Base-by-base conservation (phyloP, 2,797 vertebrate species). In the Falco berigora region DNA sequence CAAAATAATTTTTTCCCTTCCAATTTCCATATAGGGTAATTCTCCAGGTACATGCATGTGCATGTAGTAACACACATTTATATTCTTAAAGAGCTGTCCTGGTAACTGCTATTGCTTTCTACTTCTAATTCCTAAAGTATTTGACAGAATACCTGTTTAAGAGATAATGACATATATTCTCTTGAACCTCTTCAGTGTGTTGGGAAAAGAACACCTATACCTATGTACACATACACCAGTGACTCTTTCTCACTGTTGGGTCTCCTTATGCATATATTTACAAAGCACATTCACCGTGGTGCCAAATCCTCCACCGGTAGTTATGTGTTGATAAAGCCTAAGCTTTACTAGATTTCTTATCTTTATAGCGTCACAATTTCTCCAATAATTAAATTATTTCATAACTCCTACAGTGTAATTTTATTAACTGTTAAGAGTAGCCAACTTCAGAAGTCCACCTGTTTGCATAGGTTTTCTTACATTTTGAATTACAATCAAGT, bases 261-360 rank as follows among this genome's bases (percentile, higher is more conserved):
- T 50, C 61, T 67, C 73, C 50, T 38, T 5, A 27, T 8, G 21
- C 7, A 13, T 27, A 13, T 27, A 59, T 83, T 50, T 76, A 23
- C 24, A 75, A 76, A 38, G 5, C 9, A 72, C 36, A 61, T 82
- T 62, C 34, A 78, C 4, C 4, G 13, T 25, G 1, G 0, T 53
- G 3, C 8, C 0, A 0, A 84, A 7, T 24, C 14, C 27, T 86
- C 22, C 25, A 18, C 6, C 52, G 27, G 8, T 15, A 77, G n/a
- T 13, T 24, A 23, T 2, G 5, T 22, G 40, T 32, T 44, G 66
- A 24, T 30, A 44, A 81, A 71, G 6, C 19, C 32, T 15, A 69
- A 83, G 8, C 2, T 42, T 73, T 38, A 50, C 12, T 38, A 71
- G 17, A 14, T 55, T 38, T 52, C 27, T 30, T 52, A 30, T n/a